These are phyloP conservation scores for Ormyrus pomaceus DNA, from an alignment of 2,888 invertebrate species.

Conservation along the genomic window DNA sequence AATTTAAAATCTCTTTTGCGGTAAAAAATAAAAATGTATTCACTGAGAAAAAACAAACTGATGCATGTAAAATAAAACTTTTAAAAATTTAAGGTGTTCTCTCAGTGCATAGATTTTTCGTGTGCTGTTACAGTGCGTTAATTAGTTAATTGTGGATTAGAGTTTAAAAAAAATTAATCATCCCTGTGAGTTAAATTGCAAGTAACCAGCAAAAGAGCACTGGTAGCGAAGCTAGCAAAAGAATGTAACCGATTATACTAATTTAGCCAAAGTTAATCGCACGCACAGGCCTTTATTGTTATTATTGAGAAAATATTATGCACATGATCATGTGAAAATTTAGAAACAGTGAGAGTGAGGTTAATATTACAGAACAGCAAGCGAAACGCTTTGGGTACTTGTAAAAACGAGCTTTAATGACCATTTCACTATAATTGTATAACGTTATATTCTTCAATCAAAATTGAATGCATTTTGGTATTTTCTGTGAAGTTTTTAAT, in stretches of 20 bases:
- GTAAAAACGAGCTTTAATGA: conserved; percentile 11
- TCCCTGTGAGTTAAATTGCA: conserved; percentile 45
- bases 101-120: conserved; percentile 20
- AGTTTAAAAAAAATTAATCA: conserved; percentile 27
- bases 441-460: too few relatives aligned
- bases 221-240: conserved; percentile 45
- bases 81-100: conserved; percentile 3
- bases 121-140: conserved; percentile 41
- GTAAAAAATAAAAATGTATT: conserved; percentile 16
- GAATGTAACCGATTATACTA: conserved; percentile 24
- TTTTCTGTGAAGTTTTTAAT: too few relatives aligned
- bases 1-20: conserved; percentile 14
- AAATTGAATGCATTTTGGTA: too few relatives aligned
- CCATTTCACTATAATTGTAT: neutral
- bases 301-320: conserved; percentile 36
- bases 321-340: conserved; percentile 18
- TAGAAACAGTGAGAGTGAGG: neutral
- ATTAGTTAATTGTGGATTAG: conserved; percentile 38
- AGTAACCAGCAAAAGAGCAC: conserved; percentile 43
- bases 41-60: conserved; percentile 19
- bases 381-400: neutral
- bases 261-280: conserved; percentile 49
- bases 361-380: conserved; percentile 12
- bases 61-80: neutral
- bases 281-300: conserved; percentile 47